Evolutionary conservation across 2,888 invertebrate species (phyloP).

Genomic region (Arrhopalites spinosus): DNA sequence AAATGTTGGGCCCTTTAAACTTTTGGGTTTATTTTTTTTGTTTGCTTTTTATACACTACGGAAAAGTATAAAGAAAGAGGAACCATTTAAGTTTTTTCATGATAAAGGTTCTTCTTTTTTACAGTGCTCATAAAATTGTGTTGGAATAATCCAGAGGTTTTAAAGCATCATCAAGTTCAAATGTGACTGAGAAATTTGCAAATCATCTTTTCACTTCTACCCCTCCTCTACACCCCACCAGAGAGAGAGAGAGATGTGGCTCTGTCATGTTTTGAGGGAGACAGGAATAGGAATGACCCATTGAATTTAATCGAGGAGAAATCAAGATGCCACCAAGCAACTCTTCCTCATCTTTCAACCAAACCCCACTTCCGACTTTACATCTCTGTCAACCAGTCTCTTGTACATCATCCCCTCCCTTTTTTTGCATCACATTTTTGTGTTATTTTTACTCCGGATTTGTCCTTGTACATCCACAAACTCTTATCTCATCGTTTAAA

Average conservation of each 20-base stretch:
- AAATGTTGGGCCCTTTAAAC: no score
- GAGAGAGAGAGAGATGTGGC: background rate
- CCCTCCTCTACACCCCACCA: background rate
- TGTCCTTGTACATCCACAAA: background rate
- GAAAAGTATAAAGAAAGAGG: no score
- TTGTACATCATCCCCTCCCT: no score
- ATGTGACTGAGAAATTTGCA: constrained; percentile 35
- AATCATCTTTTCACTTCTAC: constrained; percentile 24
- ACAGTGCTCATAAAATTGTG: constrained; percentile 13
- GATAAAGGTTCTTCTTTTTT: constrained; percentile 30
- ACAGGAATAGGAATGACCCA: constrained; percentile 30
- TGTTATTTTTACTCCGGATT: no score
- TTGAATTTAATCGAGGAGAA: constrained; percentile 42
- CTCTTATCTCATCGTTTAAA: constrained; percentile 8
- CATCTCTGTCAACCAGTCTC: background rate
- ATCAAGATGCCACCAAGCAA: constrained; percentile 30
- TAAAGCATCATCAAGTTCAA: constrained; percentile 23
- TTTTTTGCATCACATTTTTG: no score
- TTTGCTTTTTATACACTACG: no score
- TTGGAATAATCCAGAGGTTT: constrained; percentile 13
- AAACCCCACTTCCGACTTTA: constrained; percentile 13
- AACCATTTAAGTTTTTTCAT: no score
- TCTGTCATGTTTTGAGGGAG: background rate
- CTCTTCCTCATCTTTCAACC: background rate
- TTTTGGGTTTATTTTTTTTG: no score